Conservation (phyloP, 2,113 vertebrate genomes). For the Erythrocercus mccallii region DNA sequence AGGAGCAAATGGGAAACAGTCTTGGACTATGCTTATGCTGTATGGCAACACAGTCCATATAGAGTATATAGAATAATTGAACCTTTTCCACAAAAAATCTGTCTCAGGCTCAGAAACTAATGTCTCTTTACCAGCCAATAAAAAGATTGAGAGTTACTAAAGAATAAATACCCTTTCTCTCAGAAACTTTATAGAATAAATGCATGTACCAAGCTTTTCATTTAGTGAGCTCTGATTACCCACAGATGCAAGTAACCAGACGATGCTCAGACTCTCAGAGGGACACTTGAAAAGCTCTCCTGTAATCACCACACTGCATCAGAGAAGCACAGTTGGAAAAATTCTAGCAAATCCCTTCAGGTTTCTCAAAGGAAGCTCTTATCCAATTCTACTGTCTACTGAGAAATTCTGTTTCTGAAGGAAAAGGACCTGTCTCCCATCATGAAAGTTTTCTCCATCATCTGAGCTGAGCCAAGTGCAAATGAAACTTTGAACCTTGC, state of each 20-base stretch:
- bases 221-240: background rate
- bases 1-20: background rate
- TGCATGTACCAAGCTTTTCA: background rate
- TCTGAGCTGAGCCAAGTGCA: constrained; percentile 26
- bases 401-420: background rate
- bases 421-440: constrained; percentile 9
- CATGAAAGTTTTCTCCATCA: background rate
- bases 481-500: constrained; percentile 39
- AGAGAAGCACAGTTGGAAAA: background rate
- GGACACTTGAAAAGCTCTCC: background rate
- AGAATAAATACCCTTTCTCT: background rate
- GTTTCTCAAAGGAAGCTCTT: background rate
- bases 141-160: background rate
- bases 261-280: background rate
- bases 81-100: background rate
- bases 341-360: background rate
- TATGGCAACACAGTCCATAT: background rate
- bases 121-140: background rate
- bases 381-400: background rate
- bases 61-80: background rate
- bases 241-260: background rate
- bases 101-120: background rate
- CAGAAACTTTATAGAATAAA: background rate
- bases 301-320: background rate
- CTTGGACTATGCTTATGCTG: background rate